Evolutionary conservation across 23 tunicate genomes (phyloP), one percentile per base, ranked within the genome.

Genomic region (Styela clava): DNA sequence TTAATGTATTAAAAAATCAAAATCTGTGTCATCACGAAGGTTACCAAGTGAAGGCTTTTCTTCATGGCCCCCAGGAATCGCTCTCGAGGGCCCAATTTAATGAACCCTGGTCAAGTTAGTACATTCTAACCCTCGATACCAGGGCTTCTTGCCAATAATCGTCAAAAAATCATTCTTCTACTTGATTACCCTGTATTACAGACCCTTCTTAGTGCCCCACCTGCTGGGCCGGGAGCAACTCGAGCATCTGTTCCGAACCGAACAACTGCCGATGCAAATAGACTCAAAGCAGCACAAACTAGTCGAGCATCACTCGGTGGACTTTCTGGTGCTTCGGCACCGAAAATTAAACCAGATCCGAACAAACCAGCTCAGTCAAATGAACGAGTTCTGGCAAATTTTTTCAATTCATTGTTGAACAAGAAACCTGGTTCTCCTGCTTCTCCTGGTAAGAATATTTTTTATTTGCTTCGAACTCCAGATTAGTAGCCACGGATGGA

Each of bases 371-470:
- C 87, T 63, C 84, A 83, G 24, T 86, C 95, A 62, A 95, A 90
- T 79, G 99, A 96, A 63, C 69, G 89, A 56, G 95, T 96, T 97
- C 61, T 96, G 82, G 99, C 99, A 7, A 93, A 92, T 61, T 96
- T 96, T 78, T 96, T 96, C 86, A 96, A 96, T 69, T 93, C 96
- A 16, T 62, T 96, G 24, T 78, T 96, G 65, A 85, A 84, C 69
- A 96, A 96, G 78, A 91, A 92, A 31, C 87, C 89, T 51, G 85
- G 79, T 24, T 25, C 76, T 29, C 62, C 85, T 1, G 78, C 81
- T n/a, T 33, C 81, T 35, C 81, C 81, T 0, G 62, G 33, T 22
- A 76, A 76, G 44, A 64, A 64, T 76, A 76, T 23, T 36, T 76
- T 56, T 52, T 21, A 26, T 76, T 76, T 33, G 74, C n/a, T n/a